Base-by-base conservation (phyloP, 2,888 invertebrate species). In the Dryobotodes eremita region DNA sequence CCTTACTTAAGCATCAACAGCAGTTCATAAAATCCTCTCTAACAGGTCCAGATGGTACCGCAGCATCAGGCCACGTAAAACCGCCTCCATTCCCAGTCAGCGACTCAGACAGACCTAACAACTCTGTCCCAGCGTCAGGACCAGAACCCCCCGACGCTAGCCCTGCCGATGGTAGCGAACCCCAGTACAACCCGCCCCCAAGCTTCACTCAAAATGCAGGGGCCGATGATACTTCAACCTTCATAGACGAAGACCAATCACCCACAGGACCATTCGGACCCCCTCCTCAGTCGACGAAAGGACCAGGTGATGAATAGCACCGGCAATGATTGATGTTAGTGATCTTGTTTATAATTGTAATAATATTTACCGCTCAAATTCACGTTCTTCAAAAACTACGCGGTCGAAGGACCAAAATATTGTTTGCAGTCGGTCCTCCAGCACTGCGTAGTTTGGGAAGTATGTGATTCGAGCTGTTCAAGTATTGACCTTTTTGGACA, bases 11-110 rank as follows among this genome's bases (percentile, higher is more conserved):
- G 11, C 57, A 36, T 17, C n/a, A 26, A 65, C 17, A 36, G 15
- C 7, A 26, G 15, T 61, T 48, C 71, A 65, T 10, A 46, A 75
- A 68, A 48, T 23, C 31, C 20, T 53, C 5, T 36, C 1, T 86
- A 74, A 42, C 74, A 95, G 96, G 96, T 53, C 97, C 97, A 31
- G 97, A 97, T 82, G 97, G 96, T 53, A 97, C 97, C 10, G 97
- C 97, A 57, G 97, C 97, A 50, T 97, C 97, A 85, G 97, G 97
- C 0, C 97, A 97, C 88, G 95, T 97, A 11, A 97, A 97, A 88
- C 97, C 97, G 36, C 95, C 96, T 23, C 96, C 96, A 5, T 97
- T 95, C 89, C 93, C 95, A 57, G 84, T 86, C n/a, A 90, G 92
- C 72, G 96, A 96, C 23, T 92, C 93, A 84, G 95, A 95, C 10